Conservation (phyloP, 2,888 invertebrate genomes). For the Thereva nobilitata region DNA sequence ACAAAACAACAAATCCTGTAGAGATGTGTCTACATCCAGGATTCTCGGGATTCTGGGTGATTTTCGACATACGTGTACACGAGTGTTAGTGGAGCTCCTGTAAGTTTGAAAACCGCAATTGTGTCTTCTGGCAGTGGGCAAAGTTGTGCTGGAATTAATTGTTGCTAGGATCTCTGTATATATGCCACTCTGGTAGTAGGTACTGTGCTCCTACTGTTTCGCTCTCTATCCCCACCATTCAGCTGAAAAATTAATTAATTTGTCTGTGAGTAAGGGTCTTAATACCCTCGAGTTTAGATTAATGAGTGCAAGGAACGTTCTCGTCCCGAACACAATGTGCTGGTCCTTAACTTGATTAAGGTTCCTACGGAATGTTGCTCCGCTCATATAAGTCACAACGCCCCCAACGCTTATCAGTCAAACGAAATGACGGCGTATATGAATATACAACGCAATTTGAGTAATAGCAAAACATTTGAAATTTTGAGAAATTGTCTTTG, state of each 20-base stretch:
- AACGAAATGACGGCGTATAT: too few relatives aligned
- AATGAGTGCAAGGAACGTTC: conserved; percentile 21
- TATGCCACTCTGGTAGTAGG: conserved; percentile 14
- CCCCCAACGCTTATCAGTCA: too few relatives aligned
- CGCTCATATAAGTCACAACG: too few relatives aligned
- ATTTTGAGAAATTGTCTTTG: too few relatives aligned
- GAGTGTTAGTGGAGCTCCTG: conserved; percentile 8
- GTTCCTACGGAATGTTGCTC: conserved; percentile 17
- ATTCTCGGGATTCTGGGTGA: neutral
- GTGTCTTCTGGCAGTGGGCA: conserved; percentile 32
- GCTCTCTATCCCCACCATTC: conserved; percentile 12
- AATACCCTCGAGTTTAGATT: conserved; percentile 25
- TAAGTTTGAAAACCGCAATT: conserved; percentile 26
- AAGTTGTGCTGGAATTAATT: conserved; percentile 30
- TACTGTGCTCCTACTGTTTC: conserved; percentile 9
- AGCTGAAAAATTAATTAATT: conserved; percentile 34
- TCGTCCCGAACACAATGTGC: conserved; percentile 14
- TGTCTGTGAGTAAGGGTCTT: conserved; percentile 27
- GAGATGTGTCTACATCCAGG: conserved; percentile 17
- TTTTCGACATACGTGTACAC: neutral
- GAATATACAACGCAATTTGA: too few relatives aligned
- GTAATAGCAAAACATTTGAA: too few relatives aligned
- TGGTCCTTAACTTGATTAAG: conserved; percentile 27
- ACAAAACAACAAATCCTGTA: conserved; percentile 31
- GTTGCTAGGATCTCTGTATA: conserved; percentile 19